Conservation (phyloP, 2,888 invertebrate genomes). For the Amiota communis region DNA sequence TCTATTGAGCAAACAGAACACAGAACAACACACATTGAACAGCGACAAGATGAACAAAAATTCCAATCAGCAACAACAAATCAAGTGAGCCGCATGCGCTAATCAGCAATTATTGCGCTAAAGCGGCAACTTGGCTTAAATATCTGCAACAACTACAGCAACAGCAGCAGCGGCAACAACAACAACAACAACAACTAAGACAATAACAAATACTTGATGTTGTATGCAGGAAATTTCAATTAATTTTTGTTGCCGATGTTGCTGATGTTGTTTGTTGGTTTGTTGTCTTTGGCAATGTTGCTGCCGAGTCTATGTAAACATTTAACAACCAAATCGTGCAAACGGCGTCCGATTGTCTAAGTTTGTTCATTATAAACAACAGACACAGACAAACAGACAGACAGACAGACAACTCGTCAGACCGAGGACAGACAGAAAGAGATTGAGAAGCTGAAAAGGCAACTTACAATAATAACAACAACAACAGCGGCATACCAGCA, state of each 20-base stretch:
- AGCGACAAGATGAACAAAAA: not conserved
- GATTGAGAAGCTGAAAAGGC: not conserved
- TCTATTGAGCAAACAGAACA: not conserved
- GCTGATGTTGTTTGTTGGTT: constrained; percentile 20
- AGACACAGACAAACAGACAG: not conserved
- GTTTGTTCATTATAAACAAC: constrained; percentile 55
- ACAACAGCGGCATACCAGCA: constrained; percentile 16
- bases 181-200: constrained; percentile 9
- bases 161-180: constrained; percentile 12
- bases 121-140: constrained; percentile 10
- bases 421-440: too few species aligned
- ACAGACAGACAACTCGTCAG: too few species aligned
- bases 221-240: constrained; percentile 33
- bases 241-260: constrained; percentile 23
- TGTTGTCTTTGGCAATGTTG: constrained; percentile 12
- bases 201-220: constrained; percentile 18
- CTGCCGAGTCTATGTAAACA: constrained; percentile 31
- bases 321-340: constrained; percentile 70
- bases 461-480: constrained; percentile 20
- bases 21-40: not conserved
- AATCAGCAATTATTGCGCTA: constrained; percentile 23
- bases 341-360: constrained; percentile 72
- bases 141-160: not conserved
- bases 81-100: constrained; percentile 12
- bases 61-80: constrained; percentile 14